Conservation (phyloP, 2,797 vertebrate genomes). For the Coluber constrictor region DNA sequence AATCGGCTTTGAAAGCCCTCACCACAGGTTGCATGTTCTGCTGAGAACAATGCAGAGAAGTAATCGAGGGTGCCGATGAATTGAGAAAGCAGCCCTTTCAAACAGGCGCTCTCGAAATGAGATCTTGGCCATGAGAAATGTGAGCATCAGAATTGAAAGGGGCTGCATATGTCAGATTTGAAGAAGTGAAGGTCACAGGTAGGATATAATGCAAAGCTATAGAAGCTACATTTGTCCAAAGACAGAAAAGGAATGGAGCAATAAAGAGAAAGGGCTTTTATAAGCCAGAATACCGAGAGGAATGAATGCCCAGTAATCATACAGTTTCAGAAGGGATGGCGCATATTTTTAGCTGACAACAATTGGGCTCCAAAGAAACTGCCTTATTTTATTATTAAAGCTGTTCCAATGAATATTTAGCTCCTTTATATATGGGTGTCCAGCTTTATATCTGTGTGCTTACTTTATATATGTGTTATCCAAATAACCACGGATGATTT, state of each 20-base stretch:
- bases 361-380: background rate
- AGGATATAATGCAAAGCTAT: background rate
- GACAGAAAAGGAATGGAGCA: background rate
- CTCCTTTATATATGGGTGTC: background rate
- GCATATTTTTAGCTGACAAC: background rate
- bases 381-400: too few relatives aligned
- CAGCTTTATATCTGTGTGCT: background rate
- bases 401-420: background rate
- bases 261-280: background rate
- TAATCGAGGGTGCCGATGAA: background rate
- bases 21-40: background rate
- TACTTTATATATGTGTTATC: background rate
- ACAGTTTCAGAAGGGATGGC: background rate
- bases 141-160: background rate
- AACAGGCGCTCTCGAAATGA: background rate
- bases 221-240: background rate
- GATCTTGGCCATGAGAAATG: background rate
- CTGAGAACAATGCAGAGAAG: background rate
- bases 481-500: background rate
- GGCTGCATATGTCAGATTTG: background rate
- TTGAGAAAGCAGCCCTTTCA: background rate
- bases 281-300: background rate
- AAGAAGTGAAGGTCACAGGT: background rate
- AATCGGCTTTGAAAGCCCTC: background rate
- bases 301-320: too few relatives aligned